Base-by-base conservation (phyloP, 2,113 vertebrate genomes). In the Serinus canaria region DNA sequence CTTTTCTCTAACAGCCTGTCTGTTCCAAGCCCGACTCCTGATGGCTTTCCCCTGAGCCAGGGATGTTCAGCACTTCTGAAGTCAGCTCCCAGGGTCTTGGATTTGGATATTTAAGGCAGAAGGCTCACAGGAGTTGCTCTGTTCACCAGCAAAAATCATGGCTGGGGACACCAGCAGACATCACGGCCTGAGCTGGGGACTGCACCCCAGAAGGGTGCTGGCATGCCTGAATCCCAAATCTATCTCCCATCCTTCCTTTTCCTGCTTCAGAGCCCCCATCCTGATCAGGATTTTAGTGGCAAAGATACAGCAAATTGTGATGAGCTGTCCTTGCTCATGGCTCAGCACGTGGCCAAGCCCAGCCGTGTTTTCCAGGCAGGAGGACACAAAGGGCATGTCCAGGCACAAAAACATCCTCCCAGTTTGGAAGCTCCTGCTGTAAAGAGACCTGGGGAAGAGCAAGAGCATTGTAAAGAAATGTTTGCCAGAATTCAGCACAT, bases 391-490 rank as follows among this genome's bases (percentile, higher is more conserved):
- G 35, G 64, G 68, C 83, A 37, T 24, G 30, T 31, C 41, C 53
- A 52, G 58, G 12, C 70, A 86, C 72, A 69, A 35, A 76, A 46
- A 18, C 3, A 4, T 39, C 41, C 41, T 79, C 63, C 31, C 25
- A 11, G 46, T 58, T n/a, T 49, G 25, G 68, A 50, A 80, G 20
- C 59, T 66, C 28, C 43, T 43, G 70, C 72, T 81, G 25, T 14
- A 49, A 53, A 69, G 75, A 67, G 76, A 53, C 46, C 18, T 15
- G 46, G 30, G 20, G 59, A 77, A 70, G 25, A 81, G 25, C 0
- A 0, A 58, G 88, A 83, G 27, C 28, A 1, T 50, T 2, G 0
- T n/a, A 44, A 68, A 64, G 50, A 39, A 86, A 30, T 0, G 0
- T 27, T 44, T 78, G 80, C 91, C 91, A 87, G 76, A 70, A 78